These are phyloP conservation scores for Prosapia bicincta DNA, from an alignment of 2,888 invertebrate species.

Conservation along the genomic window DNA sequence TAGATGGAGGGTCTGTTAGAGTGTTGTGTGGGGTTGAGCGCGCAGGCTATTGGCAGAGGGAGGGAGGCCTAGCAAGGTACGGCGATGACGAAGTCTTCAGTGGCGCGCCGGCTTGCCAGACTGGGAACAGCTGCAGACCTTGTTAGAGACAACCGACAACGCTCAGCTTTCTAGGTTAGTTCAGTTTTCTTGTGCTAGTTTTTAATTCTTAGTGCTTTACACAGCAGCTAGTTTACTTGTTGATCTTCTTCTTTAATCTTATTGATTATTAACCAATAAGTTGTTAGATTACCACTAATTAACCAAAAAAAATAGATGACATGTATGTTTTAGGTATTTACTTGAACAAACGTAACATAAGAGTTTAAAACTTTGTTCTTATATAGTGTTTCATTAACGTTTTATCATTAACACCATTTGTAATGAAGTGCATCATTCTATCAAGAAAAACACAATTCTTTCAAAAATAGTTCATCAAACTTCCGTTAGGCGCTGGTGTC, in stretches of 20 bases:
- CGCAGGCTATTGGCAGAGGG: not conserved
- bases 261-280: not conserved
- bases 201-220: too few relatives aligned
- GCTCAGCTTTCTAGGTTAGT: not conserved
- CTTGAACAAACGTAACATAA: too few relatives aligned
- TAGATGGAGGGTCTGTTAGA: not conserved
- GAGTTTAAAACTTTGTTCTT: too few relatives aligned
- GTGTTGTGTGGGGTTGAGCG: slow-evolving; percentile 2
- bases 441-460: not conserved
- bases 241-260: not conserved
- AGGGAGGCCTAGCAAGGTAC: not conserved
- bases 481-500: not conserved
- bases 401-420: not conserved
- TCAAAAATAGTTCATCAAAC: not conserved
- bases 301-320: not conserved
- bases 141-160: not conserved
- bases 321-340: too few relatives aligned
- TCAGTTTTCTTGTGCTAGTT: not conserved
- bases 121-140: not conserved
- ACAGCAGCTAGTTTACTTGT: not conserved
- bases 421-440: not conserved
- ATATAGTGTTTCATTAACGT: too few relatives aligned
- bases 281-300: not conserved
- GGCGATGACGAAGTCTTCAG: not conserved
- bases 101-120: not conserved